Percentiles rank a stretch among this genome's conserved stretches.
Evolutionary conservation across 2,888 invertebrate species (phyloP).

Genomic region (Drosophila helvetica): DNA sequence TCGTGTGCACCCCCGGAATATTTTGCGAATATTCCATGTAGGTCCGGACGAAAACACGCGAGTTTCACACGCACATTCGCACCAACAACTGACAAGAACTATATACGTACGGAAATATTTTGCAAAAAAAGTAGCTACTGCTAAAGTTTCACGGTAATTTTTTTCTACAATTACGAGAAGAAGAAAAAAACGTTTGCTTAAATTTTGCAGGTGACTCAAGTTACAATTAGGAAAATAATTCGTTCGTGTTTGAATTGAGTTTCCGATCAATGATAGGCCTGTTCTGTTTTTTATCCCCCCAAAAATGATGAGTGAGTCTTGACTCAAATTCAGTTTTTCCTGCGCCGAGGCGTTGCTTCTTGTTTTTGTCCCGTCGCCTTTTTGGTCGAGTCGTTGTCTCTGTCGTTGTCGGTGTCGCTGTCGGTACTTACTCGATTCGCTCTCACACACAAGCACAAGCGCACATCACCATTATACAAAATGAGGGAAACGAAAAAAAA

Average conservation of each 20-base stretch:
- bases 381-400: constrained; percentile 14
- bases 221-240: constrained; percentile 53
- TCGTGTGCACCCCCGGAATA: constrained; percentile 20
- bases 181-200: constrained; percentile 56
- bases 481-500: constrained; percentile 68
- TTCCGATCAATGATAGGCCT: constrained; percentile 61
- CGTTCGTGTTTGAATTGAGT: constrained; percentile 40
- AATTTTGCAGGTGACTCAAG: constrained; percentile 63
- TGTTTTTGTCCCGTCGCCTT: constrained; percentile 51
- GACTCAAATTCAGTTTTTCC: constrained; percentile 11
- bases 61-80: constrained; percentile 44
- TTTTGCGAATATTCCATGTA: constrained; percentile 28
- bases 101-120: constrained; percentile 57
- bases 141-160: constrained; percentile 77
- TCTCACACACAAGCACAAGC: constrained; percentile 54
- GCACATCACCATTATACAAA: constrained; percentile 59
- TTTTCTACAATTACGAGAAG: constrained; percentile 72
- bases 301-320: not conserved
- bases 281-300: constrained; percentile 38
- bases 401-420: constrained; percentile 50
- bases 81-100: constrained; percentile 62
- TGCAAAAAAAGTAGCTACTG: constrained; percentile 63
- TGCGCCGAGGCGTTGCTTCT: constrained; percentile 61
- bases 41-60: constrained; percentile 40
- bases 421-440: constrained; percentile 39